Percentiles rank a stretch among this genome's conserved stretches.
phyloP scores from a whole-genome alignment of 2,797 vertebrate species.

The Microctenopoma stevenorrisi region DNA sequence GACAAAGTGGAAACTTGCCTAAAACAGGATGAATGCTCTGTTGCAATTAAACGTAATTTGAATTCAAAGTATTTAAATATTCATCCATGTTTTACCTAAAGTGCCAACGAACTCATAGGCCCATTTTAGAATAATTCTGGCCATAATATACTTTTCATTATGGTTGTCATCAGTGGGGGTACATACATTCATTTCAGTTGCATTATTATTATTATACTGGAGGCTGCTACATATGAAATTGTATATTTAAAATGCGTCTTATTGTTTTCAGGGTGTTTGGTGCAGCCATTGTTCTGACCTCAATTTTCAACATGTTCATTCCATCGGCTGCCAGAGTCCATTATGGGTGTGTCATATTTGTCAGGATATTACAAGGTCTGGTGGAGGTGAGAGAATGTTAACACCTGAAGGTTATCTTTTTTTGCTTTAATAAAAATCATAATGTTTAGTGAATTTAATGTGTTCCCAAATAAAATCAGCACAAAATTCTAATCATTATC shows the following conservation, averaged over 20 bases:
- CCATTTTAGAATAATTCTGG: no score
- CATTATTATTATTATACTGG: constrained; percentile 4
- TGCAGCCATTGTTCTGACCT: constrained; percentile 93
- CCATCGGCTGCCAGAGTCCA: constrained; percentile 93
- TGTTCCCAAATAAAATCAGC: not conserved
- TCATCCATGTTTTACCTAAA: not conserved
- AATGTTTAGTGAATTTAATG: not conserved
- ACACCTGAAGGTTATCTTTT: not conserved
- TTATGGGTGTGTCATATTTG: constrained; percentile 96
- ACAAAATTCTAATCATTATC: not conserved
- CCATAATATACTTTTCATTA: no score
- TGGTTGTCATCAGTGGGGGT: no score
- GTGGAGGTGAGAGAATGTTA: constrained; percentile 90
- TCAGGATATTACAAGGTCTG: constrained; percentile 95
- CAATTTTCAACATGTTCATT: constrained; percentile 96
- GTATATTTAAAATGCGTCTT: constrained; percentile 14
- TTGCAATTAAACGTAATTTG: no score
- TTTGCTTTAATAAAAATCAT: not conserved
- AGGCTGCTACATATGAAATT: not conserved
- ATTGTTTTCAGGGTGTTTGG: constrained; percentile 91
- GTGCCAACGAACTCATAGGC: not conserved
- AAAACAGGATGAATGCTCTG: no score
- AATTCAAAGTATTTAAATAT: not conserved
- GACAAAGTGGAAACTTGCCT: not conserved
- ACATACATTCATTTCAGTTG: not conserved